Base-by-base conservation (phyloP, 2,113 vertebrate species). In the Pongo abelii region DNA sequence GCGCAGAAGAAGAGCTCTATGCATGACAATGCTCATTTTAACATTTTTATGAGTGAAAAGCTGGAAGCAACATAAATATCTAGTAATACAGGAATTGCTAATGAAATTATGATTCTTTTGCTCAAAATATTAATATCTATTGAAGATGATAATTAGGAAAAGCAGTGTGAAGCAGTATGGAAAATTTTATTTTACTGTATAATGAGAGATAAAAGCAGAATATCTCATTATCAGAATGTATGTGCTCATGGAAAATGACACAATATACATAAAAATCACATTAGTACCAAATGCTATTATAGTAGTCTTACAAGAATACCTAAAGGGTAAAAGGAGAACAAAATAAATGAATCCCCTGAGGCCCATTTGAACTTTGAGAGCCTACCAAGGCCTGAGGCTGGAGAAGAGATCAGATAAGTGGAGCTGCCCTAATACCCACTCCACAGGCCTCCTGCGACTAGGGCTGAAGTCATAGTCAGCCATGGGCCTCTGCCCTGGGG, bases 71-170 rank as follows among this genome's bases (percentile, higher is more conserved):
- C 17, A 0, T 12, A 27, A 8, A 18, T 80, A 22, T 43, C 61
- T 74, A 38, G 40, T 38, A 40, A 40, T 17, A 67, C 46, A 87
- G 38, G 43, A 32, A 25, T 38, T 90, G 57, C 85, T 93, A 18
- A 52, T 92, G 48, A 75, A 61, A 35, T 61, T 40, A 59, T 1
- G 4, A 27, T 46, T 75, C 57, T 86, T 96, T 89, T 70, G 74
- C 89, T 59, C 55, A 67, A 32, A 70, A 48, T 43, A 48, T 20
- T 48, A 67, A 64, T 89, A 94, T 25, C 57, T 80, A 6, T 55
- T 87, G 59, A 84, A 61, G 75, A 57, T 87, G 57, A 46, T 93
- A 79, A 74, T 80, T 67, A 74, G 70, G 70, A 84, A 96, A 91
- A 81, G 14, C 55, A 40, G 25, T 38, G 10, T 72, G 50, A 92